These are phyloP conservation scores for Erebia epiphron DNA, from an alignment of 2,888 invertebrate genomes.

Conservation along the genomic window DNA sequence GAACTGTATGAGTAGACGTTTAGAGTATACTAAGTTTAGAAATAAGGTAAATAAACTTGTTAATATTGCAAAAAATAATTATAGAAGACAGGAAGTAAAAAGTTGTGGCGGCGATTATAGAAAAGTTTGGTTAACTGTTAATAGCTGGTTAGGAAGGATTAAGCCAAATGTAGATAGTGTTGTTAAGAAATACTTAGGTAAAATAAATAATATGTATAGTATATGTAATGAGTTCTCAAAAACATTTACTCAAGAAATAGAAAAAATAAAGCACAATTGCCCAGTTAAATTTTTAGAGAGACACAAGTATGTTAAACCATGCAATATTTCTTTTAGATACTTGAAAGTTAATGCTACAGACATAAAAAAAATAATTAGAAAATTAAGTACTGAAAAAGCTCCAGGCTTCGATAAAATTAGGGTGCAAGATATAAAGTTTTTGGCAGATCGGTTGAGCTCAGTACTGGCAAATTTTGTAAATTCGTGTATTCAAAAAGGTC, in stretches of 20 bases:
- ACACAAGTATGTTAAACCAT: no score
- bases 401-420: no score
- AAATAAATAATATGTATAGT: background rate
- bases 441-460: background rate
- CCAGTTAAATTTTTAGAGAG: no score
- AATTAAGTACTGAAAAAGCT: no score
- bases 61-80: background rate
- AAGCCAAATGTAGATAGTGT: slow-evolving; percentile 2
- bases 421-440: background rate
- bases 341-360: no score
- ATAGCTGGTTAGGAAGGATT: background rate
- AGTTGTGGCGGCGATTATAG: slow-evolving; percentile 18
- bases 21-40: no score
- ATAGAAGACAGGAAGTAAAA: slow-evolving; percentile 8
- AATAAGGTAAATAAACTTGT: no score
- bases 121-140: slow-evolving; percentile 12
- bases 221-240: no score
- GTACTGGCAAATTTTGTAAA: background rate
- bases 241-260: no score
- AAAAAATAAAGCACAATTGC: no score
- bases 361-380: no score
- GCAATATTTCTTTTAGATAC: no score
- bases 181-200: slow-evolving; percentile 3
- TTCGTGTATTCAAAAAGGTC: background rate
- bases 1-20: background rate